A percentile compares a stretch with the other conserved stretches of the same genome.
Evolutionary conservation across 2,797 vertebrate species (phyloP).

Genomic region (Aotus griseimembra): DNA sequence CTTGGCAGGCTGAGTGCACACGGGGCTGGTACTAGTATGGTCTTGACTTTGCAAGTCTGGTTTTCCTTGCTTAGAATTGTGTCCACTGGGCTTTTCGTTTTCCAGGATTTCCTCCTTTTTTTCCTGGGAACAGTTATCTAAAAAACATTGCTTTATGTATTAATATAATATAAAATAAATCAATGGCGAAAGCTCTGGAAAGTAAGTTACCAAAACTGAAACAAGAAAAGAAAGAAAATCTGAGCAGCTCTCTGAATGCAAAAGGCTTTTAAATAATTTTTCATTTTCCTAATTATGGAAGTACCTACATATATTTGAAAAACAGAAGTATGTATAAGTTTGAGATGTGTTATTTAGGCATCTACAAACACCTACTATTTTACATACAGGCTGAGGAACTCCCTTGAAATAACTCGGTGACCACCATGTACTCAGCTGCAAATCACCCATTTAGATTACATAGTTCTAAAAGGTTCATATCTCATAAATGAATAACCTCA

Average conservation of each 20-base stretch:
- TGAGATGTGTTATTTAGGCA: background rate
- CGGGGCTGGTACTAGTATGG: slow-evolving; percentile 79
- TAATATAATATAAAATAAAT: background rate
- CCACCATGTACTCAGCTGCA: background rate
- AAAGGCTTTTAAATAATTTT: background rate
- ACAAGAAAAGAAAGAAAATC: background rate
- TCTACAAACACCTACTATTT: background rate
- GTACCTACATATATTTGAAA: background rate
- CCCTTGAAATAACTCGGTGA: background rate
- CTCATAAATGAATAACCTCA: background rate
- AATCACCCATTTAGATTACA: background rate
- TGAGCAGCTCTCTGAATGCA: background rate
- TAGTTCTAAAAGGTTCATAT: background rate
- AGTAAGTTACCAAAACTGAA: background rate
- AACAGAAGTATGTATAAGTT: background rate
- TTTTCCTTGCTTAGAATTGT: slow-evolving; percentile 82
- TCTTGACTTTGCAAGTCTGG: slow-evolving; percentile 82
- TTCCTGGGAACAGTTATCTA: slow-evolving; percentile 80
- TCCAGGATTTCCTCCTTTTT: slow-evolving; percentile 83
- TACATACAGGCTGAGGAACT: background rate
- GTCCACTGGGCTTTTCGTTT: slow-evolving; percentile 78
- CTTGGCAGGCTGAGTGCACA: slow-evolving; percentile 81
- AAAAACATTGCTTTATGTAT: slow-evolving; percentile 76
- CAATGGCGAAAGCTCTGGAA: background rate
- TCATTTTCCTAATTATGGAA: background rate